These are phyloP conservation scores for Rhynchomys soricoides DNA, from an alignment of 2,113 vertebrate genomes.

Conservation along the genomic window DNA sequence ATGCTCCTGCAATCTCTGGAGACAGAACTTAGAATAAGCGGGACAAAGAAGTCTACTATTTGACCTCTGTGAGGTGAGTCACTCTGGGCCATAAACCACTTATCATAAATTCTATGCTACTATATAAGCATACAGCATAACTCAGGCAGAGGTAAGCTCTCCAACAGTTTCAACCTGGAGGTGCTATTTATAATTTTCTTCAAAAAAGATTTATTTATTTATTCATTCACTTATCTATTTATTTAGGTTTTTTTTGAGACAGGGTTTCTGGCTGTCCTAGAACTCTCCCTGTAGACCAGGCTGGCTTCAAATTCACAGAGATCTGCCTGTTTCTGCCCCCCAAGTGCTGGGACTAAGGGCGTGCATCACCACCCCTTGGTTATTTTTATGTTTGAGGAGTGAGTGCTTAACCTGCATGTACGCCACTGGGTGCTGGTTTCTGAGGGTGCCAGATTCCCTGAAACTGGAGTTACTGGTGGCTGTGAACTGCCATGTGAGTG, in stretches of 20 bases:
- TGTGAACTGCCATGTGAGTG: neutral
- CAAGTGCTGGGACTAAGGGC: neutral
- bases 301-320: neutral
- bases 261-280: neutral
- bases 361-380: neutral
- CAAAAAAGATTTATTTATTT: neutral
- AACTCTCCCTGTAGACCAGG: neutral
- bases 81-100: neutral
- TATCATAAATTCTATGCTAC: neutral
- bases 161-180: conserved; percentile 10
- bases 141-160: neutral
- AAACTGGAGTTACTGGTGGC: too few species aligned
- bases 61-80: neutral
- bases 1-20: conserved; percentile 91
- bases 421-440: neutral
- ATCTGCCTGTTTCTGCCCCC: neutral
- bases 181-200: conserved; percentile 28
- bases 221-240: too few species aligned
- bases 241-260: neutral
- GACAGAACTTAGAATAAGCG: conserved; percentile 62
- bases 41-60: conserved; percentile 25
- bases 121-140: neutral
- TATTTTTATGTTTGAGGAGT: neutral
- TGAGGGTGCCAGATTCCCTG: too few species aligned
- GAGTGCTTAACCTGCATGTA: neutral